These are phyloP conservation scores for Esox masquinongy DNA, from an alignment of 2,797 vertebrate species.

Conservation along the genomic window DNA sequence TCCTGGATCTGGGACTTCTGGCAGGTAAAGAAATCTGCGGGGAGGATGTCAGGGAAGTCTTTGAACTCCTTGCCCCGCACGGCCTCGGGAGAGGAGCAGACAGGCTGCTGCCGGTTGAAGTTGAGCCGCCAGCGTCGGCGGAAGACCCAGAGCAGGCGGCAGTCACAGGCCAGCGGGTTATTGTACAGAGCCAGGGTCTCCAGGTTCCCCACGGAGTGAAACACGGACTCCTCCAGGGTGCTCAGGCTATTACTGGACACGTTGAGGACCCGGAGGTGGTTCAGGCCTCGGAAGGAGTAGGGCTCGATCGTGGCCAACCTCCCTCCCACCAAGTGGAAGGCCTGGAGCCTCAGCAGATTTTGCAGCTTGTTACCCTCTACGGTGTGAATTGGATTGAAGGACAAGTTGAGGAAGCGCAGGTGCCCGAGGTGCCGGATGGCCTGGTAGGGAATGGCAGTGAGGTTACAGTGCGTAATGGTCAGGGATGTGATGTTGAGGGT, in stretches of 20 bases:
- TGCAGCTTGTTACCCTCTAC: slow-evolving; percentile 94
- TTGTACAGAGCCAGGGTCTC: slow-evolving; percentile 93
- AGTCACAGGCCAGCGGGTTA: slow-evolving; percentile 96
- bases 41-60: slow-evolving; percentile 92
- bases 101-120: slow-evolving; percentile 94
- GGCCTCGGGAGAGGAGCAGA: slow-evolving; percentile 85
- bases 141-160: slow-evolving; percentile 96
- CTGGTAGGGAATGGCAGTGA: slow-evolving; percentile 89
- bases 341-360: slow-evolving; percentile 92
- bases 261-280: slow-evolving; percentile 93
- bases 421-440: slow-evolving; percentile 94
- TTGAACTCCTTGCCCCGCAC: slow-evolving; percentile 96
- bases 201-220: slow-evolving; percentile 96
- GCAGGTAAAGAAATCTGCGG: slow-evolving; percentile 90
- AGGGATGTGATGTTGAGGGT: slow-evolving; percentile 95
- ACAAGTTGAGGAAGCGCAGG: slow-evolving; percentile 94
- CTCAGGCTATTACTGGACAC: slow-evolving; percentile 91
- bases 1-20: slow-evolving; percentile 91
- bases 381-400: slow-evolving; percentile 91
- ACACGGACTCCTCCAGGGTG: slow-evolving; percentile 93
- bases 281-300: slow-evolving; percentile 94
- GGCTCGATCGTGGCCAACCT: slow-evolving; percentile 89
- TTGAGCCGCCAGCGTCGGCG: slow-evolving; percentile 96
- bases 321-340: slow-evolving; percentile 93
- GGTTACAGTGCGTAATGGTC: slow-evolving; percentile 93